phyloP scores from a whole-genome alignment of 1,140 invertebrate species.

The Drosophila punjabiensis region DNA sequence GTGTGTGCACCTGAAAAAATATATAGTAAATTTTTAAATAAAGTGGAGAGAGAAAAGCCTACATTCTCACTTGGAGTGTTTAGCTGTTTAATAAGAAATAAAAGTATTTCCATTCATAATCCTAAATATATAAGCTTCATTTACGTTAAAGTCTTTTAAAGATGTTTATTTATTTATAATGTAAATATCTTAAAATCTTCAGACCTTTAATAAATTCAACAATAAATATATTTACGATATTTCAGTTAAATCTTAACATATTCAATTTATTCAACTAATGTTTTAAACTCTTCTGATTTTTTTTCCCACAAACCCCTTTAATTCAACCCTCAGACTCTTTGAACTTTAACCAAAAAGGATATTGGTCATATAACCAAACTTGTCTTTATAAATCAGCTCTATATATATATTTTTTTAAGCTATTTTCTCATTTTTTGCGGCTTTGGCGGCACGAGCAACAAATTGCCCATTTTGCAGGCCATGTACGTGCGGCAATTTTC shows the following conservation, averaged over 20 bases:
- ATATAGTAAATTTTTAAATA: not conserved
- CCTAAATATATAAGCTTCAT: not conserved
- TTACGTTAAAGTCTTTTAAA: too few species aligned
- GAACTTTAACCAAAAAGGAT: not conserved
- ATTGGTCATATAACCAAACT: not conserved
- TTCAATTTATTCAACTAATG: too few species aligned
- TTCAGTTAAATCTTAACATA: not conserved
- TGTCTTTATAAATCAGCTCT: conserved; percentile 23
- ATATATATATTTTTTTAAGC: conserved; percentile 6
- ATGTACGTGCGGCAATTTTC: conserved; percentile 78
- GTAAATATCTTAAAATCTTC: not conserved
- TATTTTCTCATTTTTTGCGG: conserved; percentile 15
- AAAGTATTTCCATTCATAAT: not conserved
- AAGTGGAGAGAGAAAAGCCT: not conserved
- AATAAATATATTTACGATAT: not conserved
- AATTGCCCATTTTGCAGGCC: conserved; percentile 78
- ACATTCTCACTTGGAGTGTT: not conserved
- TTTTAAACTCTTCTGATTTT: too few species aligned
- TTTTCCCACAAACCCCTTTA: not conserved
- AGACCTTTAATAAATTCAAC: not conserved
- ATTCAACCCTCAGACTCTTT: not conserved
- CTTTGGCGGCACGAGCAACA: conserved; percentile 66
- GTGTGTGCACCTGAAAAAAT: not conserved
- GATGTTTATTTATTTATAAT: too few species aligned
- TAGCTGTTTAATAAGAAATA: not conserved